A percentile compares a stretch with the other conserved stretches of the same genome.
phyloP scores from a whole-genome alignment of 1,140 invertebrate genomes.

The Acromyrmex heyeri region DNA sequence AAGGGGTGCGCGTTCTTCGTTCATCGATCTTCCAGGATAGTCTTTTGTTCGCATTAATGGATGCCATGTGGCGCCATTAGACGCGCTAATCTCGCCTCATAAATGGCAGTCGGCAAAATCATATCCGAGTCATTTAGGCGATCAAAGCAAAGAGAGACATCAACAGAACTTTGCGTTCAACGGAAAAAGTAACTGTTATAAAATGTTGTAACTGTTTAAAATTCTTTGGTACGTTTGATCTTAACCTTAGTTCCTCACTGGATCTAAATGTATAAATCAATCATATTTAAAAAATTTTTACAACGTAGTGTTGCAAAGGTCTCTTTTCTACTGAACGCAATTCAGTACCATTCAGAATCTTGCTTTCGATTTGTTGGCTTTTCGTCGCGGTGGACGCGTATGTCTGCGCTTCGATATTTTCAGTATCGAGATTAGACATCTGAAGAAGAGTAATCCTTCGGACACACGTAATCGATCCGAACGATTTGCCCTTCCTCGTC shows the following conservation, averaged over 20 bases:
- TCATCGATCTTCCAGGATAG: conserved; percentile 57
- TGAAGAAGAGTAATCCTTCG: background rate
- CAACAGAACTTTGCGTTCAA: too few species aligned
- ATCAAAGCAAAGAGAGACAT: background rate
- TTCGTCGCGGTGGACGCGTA: background rate
- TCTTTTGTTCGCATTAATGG: conserved; percentile 59
- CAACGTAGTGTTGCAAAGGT: too few species aligned
- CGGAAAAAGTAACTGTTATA: too few species aligned
- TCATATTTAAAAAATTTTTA: too few species aligned
- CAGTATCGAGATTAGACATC: background rate
- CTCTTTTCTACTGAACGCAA: too few species aligned
- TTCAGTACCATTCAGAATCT: background rate
- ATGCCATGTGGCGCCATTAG: conserved; percentile 26
- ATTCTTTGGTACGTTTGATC: too few species aligned
- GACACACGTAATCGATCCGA: conserved; percentile 40
- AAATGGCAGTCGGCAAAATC: conserved; percentile 7
- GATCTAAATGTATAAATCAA: too few species aligned
- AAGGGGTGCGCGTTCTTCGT: conserved; percentile 26
- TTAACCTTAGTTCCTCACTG: too few species aligned
- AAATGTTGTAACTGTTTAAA: too few species aligned
- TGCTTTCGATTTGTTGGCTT: background rate
- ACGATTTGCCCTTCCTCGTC: conserved; percentile 35
- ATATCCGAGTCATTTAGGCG: background rate
- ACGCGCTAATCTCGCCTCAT: conserved; percentile 7
- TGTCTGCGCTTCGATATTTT: background rate